Base-by-base conservation (phyloP, 92 coral and sea anemone species). In the Galaxea fascicularis region DNA sequence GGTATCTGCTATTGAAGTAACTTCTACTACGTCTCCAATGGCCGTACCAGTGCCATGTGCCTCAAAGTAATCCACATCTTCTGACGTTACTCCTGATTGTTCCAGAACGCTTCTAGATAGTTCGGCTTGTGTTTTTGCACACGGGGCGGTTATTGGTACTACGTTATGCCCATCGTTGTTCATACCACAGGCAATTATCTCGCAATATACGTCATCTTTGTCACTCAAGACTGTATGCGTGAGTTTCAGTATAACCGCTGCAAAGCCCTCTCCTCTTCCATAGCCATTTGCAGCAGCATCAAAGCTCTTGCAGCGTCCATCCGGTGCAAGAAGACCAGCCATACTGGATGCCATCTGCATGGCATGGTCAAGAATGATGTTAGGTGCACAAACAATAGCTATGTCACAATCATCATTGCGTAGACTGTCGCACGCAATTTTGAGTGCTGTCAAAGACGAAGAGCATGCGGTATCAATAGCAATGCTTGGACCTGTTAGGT, bases 41-140 rank as follows among this genome's bases (percentile, higher is more conserved):
- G 98, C 98, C 4, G 98, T 94, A 0, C 95, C 98, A 51, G 98
- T 94, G 26, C 95, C 95, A 77, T 94, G 98, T n/a, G 98, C 92
- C 57, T 94, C 98, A 21, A 90, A 76, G 79, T 92, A 94, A 49
- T 83, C 91, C 22, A 94, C 59, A 45, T 94, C 98, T 24, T 54
- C 71, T 13, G 95, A 60, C 13, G 21, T 49, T 22, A 92, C 59
- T n/a, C 98, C 94, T 3, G 95, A 76, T n/a, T 88, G 88, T 21
- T 90, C 86, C 0, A 94, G 73, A 11, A 94, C 95, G 52, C 24
- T 16, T 35, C 68, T 85, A 0, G 86, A 84, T 16, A 95, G 74
- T 44, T 91, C 89, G 51, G 98, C 91, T 69, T 95, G 98, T 27
- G 78, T 83, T 72, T 82, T 85, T 13, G 85, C 63, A 59, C 98